Evolutionary conservation across 2,797 vertebrate species (phyloP), one percentile per base, ranked within the genome.

Genomic region (Sarcoramphus papa): DNA sequence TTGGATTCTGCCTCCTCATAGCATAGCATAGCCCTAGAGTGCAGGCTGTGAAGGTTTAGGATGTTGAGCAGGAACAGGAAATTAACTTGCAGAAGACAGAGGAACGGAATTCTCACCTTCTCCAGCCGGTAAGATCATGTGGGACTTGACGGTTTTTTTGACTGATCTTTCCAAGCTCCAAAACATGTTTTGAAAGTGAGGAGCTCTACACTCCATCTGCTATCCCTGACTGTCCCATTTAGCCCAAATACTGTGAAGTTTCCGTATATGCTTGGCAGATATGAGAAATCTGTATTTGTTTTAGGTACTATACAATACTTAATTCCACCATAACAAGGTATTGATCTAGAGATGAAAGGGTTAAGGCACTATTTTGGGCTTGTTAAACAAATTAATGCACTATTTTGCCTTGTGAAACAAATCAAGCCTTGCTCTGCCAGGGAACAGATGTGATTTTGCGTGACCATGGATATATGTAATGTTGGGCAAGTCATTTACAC

Each of bases 1-100:
- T 95, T 85, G 91, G 70, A 89, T 92, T 95, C 72, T 92, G 81
- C 45, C 14, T 86, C 76, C 65, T 85, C 41, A 64, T 40, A 88
- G 63, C 50, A 76, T 30, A 91, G 62, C 56, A 25, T 7, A 91
- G 81, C 53, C 82, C 81, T 80, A 50, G 80, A 80, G 51, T 57
- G 33, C 72, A 90, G 68, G 41, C 56, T 91, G 30, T 22, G 28
- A 81, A 86, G 37, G 77, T 77, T 85, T 92, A 60, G 77, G 62
- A 91, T 70, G 64, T 74, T 10, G 10, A 85, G 81, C 35, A 75
- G 79, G 60, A 94, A 35, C 4, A 77, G n/a, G 48, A 91, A 77
- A 92, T 79, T 50, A 91, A 41, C 87, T 85, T 87, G 78, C 31
- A 85, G 79, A 85, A 92, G 28, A 56, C 59, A 68, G 0, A 80